These are phyloP conservation scores for Coelinius sp. DNA, from an alignment of 2,888 invertebrate genomes.

Conservation along the genomic window DNA sequence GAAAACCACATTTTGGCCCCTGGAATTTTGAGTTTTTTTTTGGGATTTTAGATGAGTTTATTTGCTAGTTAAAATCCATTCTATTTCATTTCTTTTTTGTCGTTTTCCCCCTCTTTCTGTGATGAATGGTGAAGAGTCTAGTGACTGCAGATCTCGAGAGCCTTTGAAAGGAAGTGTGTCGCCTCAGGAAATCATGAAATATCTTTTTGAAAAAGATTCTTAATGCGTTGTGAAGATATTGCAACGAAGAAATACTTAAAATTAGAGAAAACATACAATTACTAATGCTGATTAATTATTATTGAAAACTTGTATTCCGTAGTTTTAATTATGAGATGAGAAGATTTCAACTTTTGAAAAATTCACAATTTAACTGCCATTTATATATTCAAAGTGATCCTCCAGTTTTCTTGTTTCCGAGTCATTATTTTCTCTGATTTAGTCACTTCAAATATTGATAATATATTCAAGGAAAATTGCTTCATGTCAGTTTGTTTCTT, in stretches of 20 bases:
- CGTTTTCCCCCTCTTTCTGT: constrained; percentile 17
- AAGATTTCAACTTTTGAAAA: not conserved
- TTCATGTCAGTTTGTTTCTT: not conserved
- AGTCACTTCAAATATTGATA: constrained; percentile 19
- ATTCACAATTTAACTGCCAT: constrained; percentile 35
- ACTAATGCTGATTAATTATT: constrained; percentile 8
- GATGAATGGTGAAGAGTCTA: constrained; percentile 14
- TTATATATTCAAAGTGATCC: not conserved
- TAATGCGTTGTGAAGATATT: constrained; percentile 6
- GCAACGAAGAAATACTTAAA: constrained; percentile 12
- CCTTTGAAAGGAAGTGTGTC: not conserved
- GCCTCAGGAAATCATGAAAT: constrained; percentile 4
- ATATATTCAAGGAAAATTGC: constrained; percentile 20
- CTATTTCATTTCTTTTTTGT: not conserved
- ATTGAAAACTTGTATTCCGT: constrained; percentile 5
- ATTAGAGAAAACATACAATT: not conserved
- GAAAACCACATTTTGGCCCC: not conserved
- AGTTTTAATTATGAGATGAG: constrained; percentile 4
- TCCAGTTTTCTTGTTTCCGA: constrained; percentile 12
- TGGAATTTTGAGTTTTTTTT: not conserved
- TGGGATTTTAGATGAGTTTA: not conserved
- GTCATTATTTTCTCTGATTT: not conserved
- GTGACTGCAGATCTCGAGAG: not conserved
- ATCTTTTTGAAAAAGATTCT: constrained; percentile 12
- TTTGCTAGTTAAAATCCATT: not conserved